Base-by-base conservation (phyloP, 2,113 vertebrate genomes). In the Zapus hudsonius region DNA sequence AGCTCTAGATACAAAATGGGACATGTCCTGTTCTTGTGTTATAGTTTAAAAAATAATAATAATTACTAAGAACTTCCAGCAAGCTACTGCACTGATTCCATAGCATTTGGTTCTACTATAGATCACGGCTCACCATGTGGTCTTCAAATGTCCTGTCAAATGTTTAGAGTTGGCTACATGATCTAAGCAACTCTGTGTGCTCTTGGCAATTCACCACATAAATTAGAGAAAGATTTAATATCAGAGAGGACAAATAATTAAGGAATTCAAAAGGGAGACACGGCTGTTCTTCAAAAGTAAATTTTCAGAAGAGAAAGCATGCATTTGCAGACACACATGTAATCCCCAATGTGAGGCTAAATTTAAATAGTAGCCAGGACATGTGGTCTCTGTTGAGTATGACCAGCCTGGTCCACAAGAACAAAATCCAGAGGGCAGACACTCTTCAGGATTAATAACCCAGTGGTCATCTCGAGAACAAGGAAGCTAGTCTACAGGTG, bases 291-390 rank as follows among this genome's bases (percentile, higher is more conserved):
- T 95, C 90, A 96, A 96, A 96, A 96, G 92, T 82, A 89, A 95
- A 94, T 96, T 97, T 98, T 96, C 95, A 95, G 76, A 90, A 93
- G 94, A 92, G 47, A 96, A 96, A 94, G 94, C 92, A 96, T 95
- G 92, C 95, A 96, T 95, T 81, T 84, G 84, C 29, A 87, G 2
- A 57, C 93, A 92, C 75, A 90, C 95, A 67, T 25, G 55, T 61
- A 96, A 93, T 91, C 93, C 66, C 64, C 75, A 89, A 82, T 89
- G 91, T 89, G 86, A 94, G 19, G 85, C 88, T 73, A 0, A 5
- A 92, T 85, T 89, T 95, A 90, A 96, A 89, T 0, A 83, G 63
- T 83, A 67, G 31, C 86, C 88, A 76, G 72, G 44, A 91, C 74
- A 55, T 9, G 7, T 82, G 82, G 20, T 83, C 94, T 97, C 76